phyloP scores from a whole-genome alignment of 2,113 vertebrate species.

The Scopus umbretta region DNA sequence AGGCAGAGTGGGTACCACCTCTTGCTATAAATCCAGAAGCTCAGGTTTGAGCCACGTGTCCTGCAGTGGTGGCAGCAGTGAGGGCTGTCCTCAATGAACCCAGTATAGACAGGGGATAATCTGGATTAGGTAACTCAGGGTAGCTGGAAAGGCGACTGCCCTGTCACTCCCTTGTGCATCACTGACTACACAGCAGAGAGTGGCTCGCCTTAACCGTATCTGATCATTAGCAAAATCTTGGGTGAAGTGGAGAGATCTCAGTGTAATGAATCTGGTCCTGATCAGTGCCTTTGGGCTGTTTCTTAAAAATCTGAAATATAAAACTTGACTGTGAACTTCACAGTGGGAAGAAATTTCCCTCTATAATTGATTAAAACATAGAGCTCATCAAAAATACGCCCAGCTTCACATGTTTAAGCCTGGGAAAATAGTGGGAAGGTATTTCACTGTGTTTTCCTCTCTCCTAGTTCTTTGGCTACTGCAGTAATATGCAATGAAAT shows the following conservation, averaged over 20 bases:
- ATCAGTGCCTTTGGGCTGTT: not conserved
- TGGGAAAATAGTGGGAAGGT: not conserved
- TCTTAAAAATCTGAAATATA: not conserved
- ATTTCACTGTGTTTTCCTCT: not conserved
- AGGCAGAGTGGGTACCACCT: not conserved
- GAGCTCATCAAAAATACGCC: not conserved
- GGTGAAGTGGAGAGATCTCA: not conserved
- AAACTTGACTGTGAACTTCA: not conserved
- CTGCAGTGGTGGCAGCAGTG: not conserved
- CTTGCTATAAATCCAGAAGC: not conserved
- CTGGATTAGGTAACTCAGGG: not conserved
- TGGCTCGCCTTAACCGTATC: not conserved
- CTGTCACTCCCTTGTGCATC: not conserved
- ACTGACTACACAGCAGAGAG: not conserved
- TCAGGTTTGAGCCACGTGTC: not conserved
- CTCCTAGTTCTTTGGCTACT: not conserved
- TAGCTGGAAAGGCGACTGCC: not conserved
- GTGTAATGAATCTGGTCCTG: not conserved
- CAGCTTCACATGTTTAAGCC: not conserved
- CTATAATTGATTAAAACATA: not conserved
- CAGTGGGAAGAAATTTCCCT: not conserved
- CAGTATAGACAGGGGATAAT: not conserved
- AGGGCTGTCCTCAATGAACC: not conserved
- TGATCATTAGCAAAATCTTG: not conserved
- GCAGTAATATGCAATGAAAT: not conserved